Conservation (phyloP, 1,140 invertebrate genomes). For the Seison nebaliae region DNA sequence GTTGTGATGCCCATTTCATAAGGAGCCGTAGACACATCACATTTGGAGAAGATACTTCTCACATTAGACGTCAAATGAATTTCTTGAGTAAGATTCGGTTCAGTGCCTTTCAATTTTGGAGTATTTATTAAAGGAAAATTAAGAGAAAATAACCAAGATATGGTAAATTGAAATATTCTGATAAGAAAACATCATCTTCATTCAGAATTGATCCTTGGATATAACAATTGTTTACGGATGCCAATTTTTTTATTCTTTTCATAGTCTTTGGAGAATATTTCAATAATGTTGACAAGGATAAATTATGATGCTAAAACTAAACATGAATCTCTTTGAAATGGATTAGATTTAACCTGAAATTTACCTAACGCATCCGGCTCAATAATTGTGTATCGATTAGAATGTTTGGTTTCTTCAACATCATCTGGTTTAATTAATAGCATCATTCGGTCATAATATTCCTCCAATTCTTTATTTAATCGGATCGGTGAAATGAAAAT, state of each 20-base stretch:
- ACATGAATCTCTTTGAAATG: no score
- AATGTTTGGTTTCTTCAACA: slow-evolving; percentile 17
- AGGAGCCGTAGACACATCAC: slow-evolving; percentile 21
- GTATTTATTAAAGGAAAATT: neutral
- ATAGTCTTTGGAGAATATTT: slow-evolving; percentile 26
- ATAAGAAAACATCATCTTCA: slow-evolving; percentile 23
- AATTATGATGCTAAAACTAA: slow-evolving; percentile 21
- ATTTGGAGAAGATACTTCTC: slow-evolving; percentile 26
- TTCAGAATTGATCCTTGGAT: neutral
- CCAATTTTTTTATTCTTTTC: slow-evolving; percentile 13
- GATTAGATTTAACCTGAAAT: slow-evolving; percentile 23
- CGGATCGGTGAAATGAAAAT: slow-evolving; percentile 26
- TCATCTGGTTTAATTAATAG: slow-evolving; percentile 22
- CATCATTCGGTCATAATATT: slow-evolving; percentile 27
- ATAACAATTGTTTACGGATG: neutral
- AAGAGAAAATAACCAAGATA: slow-evolving; percentile 16
- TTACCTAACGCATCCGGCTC: slow-evolving; percentile 26
- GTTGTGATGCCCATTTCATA: slow-evolving; percentile 26
- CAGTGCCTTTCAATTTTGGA: slow-evolving; percentile 14
- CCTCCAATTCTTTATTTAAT: slow-evolving; percentile 25
- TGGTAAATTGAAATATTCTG: slow-evolving; percentile 22
- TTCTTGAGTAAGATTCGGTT: slow-evolving; percentile 24
- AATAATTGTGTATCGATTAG: slow-evolving; percentile 25
- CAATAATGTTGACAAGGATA: slow-evolving; percentile 25
- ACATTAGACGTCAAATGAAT: slow-evolving; percentile 27